Evolutionary conservation across 1,140 invertebrate species (phyloP), one percentile per base, ranked within the genome.

Genomic region (Drosophila malerkotliana): DNA sequence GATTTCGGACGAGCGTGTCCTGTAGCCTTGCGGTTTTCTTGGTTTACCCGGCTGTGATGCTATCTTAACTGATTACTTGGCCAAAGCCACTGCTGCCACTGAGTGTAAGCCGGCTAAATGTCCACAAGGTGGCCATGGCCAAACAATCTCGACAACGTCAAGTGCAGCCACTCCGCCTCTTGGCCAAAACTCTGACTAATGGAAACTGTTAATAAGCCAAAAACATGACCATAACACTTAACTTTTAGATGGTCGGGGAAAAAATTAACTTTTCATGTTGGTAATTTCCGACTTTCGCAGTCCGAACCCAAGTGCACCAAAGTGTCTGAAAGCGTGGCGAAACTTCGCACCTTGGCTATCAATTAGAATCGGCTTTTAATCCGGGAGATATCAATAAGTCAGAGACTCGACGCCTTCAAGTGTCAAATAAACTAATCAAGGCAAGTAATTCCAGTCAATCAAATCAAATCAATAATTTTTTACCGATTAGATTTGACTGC

Each of bases 21-120:
- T 30, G 30, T 47, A 24, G 58, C 47, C 49, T 47, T 63, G 69
- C 45, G 32, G 44, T 3, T 68, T 14, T 15, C 30, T 41, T 12
- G 15, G 15, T 64, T 14, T 61, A 34, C 49, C 10, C 24, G 45
- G 39, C 15, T 34, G 48, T 34, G 56, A 77, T 58, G 54, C 32
- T 56, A 63, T 73, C 57, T 64, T 24, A 59, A 66, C 78, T 80
- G 78, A 80, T 80, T 80, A 80, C 60, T 39, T 30, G 32, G 24
- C 10, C 57, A 30, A 30, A 57, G 58, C 54, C 76, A 68, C 52
- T 37, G 34, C 34, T n/a, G 58, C 54, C 76, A 68, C 34, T 30
- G 48, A 32, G 48, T 45, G 32, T 61, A 78, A 79, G 68, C 57
- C 72, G 52, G 52, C 57, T 72, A 54, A 73, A 72, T 67, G 58